These are phyloP conservation scores for Onchidella celtica DNA, from an alignment of 2,888 invertebrate species.

Conservation along the genomic window DNA sequence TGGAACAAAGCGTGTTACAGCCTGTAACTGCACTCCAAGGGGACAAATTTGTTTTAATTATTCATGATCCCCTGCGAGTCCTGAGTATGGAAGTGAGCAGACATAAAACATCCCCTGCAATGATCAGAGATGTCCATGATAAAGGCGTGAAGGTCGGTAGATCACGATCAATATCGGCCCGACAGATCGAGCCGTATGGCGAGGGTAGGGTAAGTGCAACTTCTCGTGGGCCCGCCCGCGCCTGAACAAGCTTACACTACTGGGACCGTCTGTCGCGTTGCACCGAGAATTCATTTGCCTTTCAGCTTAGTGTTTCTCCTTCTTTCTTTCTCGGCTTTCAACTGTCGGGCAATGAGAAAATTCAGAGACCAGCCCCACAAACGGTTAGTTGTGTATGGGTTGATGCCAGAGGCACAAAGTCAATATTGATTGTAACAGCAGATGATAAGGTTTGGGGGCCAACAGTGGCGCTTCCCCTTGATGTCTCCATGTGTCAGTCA, in stretches of 20 bases:
- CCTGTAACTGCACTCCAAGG: too few species aligned
- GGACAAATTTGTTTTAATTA: too few species aligned
- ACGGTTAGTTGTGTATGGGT: not conserved
- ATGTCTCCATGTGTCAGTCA: not conserved
- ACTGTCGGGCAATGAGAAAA: not conserved
- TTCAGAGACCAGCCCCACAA: not conserved
- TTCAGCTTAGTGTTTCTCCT: not conserved
- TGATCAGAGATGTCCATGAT: not conserved
- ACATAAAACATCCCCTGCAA: not conserved
- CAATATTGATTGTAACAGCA: not conserved
- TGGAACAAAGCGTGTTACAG: too few species aligned
- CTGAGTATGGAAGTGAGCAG: too few species aligned
- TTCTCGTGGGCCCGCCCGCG: too few species aligned
- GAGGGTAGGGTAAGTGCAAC: not conserved
- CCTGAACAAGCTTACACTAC: too few species aligned
- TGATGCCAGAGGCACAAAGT: not conserved
- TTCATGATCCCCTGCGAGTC: too few species aligned
- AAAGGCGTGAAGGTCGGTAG: not conserved
- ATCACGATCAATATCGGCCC: not conserved
- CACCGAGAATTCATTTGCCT: not conserved
- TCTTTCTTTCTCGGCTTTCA: not conserved
- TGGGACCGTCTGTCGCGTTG: not conserved
- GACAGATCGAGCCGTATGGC: too few species aligned
- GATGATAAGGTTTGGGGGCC: not conserved
- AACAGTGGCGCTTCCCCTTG: not conserved